phyloP scores from a whole-genome alignment of 2,888 invertebrate species.

The Saturnia japonica region DNA sequence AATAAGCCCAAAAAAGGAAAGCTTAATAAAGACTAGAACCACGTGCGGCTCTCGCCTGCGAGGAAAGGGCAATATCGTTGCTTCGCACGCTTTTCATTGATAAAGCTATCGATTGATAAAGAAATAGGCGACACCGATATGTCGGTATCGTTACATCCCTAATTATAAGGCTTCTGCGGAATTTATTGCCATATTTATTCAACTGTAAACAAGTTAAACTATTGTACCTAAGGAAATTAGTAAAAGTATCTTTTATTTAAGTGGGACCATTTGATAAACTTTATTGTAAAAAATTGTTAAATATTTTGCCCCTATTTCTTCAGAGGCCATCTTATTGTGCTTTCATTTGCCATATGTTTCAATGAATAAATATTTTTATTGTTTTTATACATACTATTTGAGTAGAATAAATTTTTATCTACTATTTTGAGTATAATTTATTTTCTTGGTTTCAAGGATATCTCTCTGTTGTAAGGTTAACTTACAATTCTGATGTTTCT shows the following conservation, averaged over 20 bases:
- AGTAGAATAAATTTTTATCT: slow-evolving; percentile 51
- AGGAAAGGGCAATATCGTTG: too few relatives aligned
- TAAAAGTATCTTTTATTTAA: slow-evolving; percentile 31
- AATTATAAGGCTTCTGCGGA: not conserved
- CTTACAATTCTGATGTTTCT: too few relatives aligned
- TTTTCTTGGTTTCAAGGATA: not conserved
- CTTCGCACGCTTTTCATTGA: too few relatives aligned
- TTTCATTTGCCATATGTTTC: slow-evolving; percentile 54
- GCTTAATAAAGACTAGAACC: too few relatives aligned
- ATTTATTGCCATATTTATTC: not conserved
- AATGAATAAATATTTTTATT: slow-evolving; percentile 36
- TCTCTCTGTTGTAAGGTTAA: not conserved
- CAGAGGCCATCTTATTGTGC: slow-evolving; percentile 48
- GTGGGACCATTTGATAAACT: slow-evolving; percentile 55
- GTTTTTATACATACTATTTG: slow-evolving; percentile 42
- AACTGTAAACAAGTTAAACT: not conserved
- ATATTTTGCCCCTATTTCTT: slow-evolving; percentile 29
- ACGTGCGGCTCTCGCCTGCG: too few relatives aligned
- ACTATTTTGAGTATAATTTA: slow-evolving; percentile 29
- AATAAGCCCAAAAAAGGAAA: too few relatives aligned
- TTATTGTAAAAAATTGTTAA: slow-evolving; percentile 31
- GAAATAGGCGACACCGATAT: too few relatives aligned
- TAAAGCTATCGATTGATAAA: too few relatives aligned
- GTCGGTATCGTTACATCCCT: too few relatives aligned
- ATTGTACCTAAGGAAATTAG: slow-evolving; percentile 5